Conservation (phyloP, 2,113 vertebrate genomes). For the Dascyllus trimaculatus region DNA sequence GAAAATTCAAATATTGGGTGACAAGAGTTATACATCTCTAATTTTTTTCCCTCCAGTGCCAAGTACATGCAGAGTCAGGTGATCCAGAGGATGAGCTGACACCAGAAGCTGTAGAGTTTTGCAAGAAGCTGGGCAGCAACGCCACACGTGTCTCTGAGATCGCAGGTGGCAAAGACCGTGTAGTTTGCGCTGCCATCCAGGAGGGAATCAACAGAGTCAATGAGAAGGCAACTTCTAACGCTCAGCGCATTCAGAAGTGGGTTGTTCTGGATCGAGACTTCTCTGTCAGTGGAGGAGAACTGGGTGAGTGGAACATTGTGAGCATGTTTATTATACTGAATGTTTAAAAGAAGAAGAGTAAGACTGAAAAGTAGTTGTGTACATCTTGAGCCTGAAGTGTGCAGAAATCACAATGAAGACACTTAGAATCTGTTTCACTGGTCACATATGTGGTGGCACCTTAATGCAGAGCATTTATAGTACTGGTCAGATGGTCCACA, state of each 20-base stretch:
- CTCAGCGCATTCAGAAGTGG: constrained; percentile 94
- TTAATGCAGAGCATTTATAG: too few species aligned
- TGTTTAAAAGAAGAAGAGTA: background rate
- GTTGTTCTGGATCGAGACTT: constrained; percentile 90
- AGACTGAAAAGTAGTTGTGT: background rate
- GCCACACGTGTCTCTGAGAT: constrained; percentile 86
- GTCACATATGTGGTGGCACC: too few species aligned
- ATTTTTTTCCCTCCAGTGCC: constrained; percentile 79
- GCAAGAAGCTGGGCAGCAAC: constrained; percentile 87
- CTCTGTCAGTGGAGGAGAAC: constrained; percentile 88
- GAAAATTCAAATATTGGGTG: background rate
- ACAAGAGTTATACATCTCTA: accelerated
- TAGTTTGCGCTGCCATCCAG: constrained; percentile 87
- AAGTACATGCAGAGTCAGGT: constrained; percentile 75
- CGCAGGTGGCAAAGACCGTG: constrained; percentile 79
- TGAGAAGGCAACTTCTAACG: constrained; percentile 84
- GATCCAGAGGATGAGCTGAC: constrained; percentile 87
- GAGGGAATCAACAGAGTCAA: constrained; percentile 88
- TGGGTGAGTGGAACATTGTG: constrained; percentile 87
- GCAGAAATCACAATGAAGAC: too few species aligned
- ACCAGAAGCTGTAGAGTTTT: constrained; percentile 84
- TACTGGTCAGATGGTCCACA: too few species aligned
- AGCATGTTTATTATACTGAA: background rate
- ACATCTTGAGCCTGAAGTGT: background rate
- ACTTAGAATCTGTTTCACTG: too few species aligned